phyloP scores from a whole-genome alignment of 2,797 vertebrate genomes.

The Rachycentron canadum region DNA sequence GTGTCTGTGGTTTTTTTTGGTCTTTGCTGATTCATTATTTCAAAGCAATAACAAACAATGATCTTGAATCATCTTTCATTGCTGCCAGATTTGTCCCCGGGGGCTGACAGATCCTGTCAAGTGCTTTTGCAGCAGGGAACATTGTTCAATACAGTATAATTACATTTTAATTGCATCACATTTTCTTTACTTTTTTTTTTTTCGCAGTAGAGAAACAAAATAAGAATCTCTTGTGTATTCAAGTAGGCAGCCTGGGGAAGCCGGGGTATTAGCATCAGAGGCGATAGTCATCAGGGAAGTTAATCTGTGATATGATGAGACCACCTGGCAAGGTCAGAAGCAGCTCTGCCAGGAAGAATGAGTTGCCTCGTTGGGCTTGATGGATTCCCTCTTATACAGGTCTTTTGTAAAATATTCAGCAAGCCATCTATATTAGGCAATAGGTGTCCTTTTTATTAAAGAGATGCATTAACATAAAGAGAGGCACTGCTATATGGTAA shows the following conservation, averaged over 20 bases:
- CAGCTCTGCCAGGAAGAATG: constrained; percentile 45
- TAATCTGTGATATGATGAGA: constrained; percentile 73
- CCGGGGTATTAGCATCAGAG: constrained; percentile 54
- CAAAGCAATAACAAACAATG: constrained; percentile 40
- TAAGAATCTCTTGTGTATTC: constrained; percentile 21
- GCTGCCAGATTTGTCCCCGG: constrained; percentile 40
- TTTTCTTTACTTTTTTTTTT: neutral
- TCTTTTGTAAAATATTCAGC: constrained; percentile 31
- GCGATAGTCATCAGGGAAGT: constrained; percentile 65
- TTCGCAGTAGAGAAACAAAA: constrained; percentile 40
- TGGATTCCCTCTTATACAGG: constrained; percentile 34
- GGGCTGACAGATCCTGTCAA: constrained; percentile 20
- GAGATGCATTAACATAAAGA: constrained; percentile 5
- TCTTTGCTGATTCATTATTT: constrained; percentile 68
- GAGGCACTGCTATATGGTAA: neutral
- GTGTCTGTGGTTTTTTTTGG: constrained; percentile 29
- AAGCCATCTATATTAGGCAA: constrained; percentile 7
- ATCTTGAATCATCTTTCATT: constrained; percentile 70
- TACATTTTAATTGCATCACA: constrained; percentile 59
- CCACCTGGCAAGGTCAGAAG: constrained; percentile 74
- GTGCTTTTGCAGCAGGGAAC: constrained; percentile 14
- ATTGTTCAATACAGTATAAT: constrained; percentile 51
- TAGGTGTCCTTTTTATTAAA: constrained; percentile 15
- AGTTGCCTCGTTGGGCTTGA: constrained; percentile 52
- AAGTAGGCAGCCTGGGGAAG: constrained; percentile 27